A percentile compares a stretch with the other conserved stretches of the same genome.
phyloP scores from a whole-genome alignment of 2,888 invertebrate genomes.

The Heterodera filipjevi region DNA sequence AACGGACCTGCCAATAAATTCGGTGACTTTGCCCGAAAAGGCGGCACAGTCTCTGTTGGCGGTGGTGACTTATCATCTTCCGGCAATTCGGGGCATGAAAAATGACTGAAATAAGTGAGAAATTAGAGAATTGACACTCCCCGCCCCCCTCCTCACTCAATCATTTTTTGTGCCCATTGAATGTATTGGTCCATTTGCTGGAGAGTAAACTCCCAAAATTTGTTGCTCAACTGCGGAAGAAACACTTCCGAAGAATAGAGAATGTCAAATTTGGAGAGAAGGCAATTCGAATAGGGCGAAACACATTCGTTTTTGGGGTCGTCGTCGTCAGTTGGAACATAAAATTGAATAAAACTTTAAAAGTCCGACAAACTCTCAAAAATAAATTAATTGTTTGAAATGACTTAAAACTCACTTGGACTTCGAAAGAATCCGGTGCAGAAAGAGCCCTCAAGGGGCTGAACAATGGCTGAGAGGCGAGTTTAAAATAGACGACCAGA shows the following conservation, averaged over 20 bases:
- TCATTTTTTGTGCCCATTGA: constrained; percentile 41
- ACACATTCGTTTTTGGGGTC: constrained; percentile 25
- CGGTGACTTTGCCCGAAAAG: background rate
- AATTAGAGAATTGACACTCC: background rate
- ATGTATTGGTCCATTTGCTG: constrained; percentile 80
- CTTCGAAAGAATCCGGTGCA: constrained; percentile 29
- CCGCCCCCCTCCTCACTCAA: constrained; percentile 17
- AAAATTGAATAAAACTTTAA: constrained; percentile 17
- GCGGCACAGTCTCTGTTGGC: background rate
- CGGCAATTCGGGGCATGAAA: constrained; percentile 28
- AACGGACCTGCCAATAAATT: background rate
- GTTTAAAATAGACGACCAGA: constrained; percentile 55
- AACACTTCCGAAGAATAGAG: constrained; percentile 80
- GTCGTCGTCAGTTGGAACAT: constrained; percentile 20
- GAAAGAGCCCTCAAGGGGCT: constrained; percentile 23
- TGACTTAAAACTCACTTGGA: background rate
- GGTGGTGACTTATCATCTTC: constrained; percentile 22
- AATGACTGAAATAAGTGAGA: constrained; percentile 28
- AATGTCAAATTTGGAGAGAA: constrained; percentile 43
- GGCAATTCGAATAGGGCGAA: constrained; percentile 31
- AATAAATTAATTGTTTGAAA: background rate
- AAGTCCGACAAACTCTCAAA: background rate
- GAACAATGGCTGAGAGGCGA: constrained; percentile 46
- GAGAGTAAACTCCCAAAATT: constrained; percentile 84
- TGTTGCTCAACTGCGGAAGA: constrained; percentile 75